phyloP scores from a whole-genome alignment of 2,113 vertebrate species.

The Phoxinus phoxinus region DNA sequence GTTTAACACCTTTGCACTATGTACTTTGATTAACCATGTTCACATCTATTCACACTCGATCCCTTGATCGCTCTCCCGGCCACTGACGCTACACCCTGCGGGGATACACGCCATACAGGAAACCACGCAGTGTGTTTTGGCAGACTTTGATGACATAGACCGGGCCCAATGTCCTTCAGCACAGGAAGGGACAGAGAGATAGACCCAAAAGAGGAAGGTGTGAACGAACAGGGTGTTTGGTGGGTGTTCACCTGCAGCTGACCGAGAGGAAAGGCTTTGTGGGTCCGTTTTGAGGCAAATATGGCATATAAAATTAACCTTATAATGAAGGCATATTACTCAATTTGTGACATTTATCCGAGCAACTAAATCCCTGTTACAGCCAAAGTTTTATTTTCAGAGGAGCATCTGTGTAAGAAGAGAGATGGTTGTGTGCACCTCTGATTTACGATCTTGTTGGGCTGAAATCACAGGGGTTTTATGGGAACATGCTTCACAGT shows the following conservation, averaged over 20 bases:
- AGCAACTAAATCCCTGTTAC: slow-evolving; percentile 17
- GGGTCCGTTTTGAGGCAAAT: neutral
- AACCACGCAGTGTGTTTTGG: slow-evolving; percentile 68
- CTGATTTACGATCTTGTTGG: slow-evolving; percentile 51
- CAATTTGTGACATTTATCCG: slow-evolving; percentile 18
- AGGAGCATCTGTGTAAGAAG: slow-evolving; percentile 49
- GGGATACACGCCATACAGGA: slow-evolving; percentile 55
- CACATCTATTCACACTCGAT: slow-evolving; percentile 19
- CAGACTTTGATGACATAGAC: slow-evolving; percentile 59
- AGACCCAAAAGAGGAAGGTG: neutral
- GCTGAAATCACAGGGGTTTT: slow-evolving; percentile 46
- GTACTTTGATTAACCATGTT: slow-evolving; percentile 23
- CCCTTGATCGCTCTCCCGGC: neutral
- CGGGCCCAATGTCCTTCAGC: slow-evolving; percentile 36
- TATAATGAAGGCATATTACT: neutral
- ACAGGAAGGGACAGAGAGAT: slow-evolving; percentile 40
- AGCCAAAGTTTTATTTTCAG: neutral
- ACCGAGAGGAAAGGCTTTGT: slow-evolving; percentile 15
- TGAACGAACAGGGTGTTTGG: neutral
- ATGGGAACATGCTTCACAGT: slow-evolving; percentile 48
- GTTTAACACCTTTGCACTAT: slow-evolving; percentile 14
- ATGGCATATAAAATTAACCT: neutral
- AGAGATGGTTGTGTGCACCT: slow-evolving; percentile 29
- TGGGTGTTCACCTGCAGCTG: neutral
- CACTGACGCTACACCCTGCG: neutral